Evolutionary conservation across 1,140 invertebrate genomes (phyloP).

Genomic region (Zaprionus ornatus): DNA sequence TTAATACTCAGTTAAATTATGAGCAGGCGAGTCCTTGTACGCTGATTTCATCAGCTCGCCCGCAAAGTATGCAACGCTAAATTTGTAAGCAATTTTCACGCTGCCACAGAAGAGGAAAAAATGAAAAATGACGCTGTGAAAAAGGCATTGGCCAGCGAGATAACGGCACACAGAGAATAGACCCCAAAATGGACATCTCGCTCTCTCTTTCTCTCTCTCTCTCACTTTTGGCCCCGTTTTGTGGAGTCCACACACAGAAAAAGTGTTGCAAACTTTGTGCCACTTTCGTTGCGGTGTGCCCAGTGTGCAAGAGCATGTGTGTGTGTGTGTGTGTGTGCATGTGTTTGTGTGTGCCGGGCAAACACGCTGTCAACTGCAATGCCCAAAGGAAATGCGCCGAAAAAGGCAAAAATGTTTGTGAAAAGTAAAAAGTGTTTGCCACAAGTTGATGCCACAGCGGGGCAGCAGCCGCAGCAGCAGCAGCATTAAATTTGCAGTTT

Average conservation of each 20-base stretch:
- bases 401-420: slow-evolving; percentile 71
- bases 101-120: slow-evolving; percentile 54
- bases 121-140: slow-evolving; percentile 79
- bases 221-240: not conserved
- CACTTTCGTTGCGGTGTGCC: slow-evolving; percentile 66
- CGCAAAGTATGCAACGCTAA: slow-evolving; percentile 62
- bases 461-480: slow-evolving; percentile 46
- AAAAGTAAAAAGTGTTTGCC: slow-evolving; percentile 76
- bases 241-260: not conserved
- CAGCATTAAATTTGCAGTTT: slow-evolving; percentile 73
- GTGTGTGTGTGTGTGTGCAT: slow-evolving; percentile 17
- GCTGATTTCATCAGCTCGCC: slow-evolving; percentile 17
- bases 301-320: slow-evolving; percentile 1
- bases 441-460: slow-evolving; percentile 67
- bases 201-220: not conserved
- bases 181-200: slow-evolving; percentile 2
- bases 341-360: slow-evolving; percentile 38
- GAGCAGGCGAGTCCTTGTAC: not conserved
- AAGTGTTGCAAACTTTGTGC: slow-evolving; percentile 78
- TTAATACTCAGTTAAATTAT: not conserved
- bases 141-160: slow-evolving; percentile 70
- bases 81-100: slow-evolving; percentile 76
- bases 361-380: slow-evolving; percentile 76
- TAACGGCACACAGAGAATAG: slow-evolving; percentile 40
- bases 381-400: slow-evolving; percentile 78